Evolutionary conservation across 1,140 invertebrate species (phyloP).

Genomic region (Centruroides sculpturatus): DNA sequence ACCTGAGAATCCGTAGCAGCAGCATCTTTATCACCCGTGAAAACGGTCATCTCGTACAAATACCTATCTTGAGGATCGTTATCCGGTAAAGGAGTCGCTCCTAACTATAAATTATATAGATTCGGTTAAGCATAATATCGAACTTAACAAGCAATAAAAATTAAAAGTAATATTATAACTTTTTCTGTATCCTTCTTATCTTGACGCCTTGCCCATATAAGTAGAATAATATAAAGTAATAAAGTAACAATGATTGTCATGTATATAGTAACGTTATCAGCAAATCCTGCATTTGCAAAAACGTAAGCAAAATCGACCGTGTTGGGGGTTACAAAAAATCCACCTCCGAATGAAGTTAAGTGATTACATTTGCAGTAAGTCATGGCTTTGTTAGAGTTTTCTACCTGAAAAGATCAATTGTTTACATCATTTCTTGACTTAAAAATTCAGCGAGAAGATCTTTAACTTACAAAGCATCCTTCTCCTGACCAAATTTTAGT

Average conservation of each 20-base stretch:
- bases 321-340: slow-evolving; percentile 38
- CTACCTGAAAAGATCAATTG: slow-evolving; percentile 16
- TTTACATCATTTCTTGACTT: too few species aligned
- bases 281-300: slow-evolving; percentile 37
- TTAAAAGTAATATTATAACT: slow-evolving; percentile 17
- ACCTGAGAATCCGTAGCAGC: slow-evolving; percentile 34
- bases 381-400: slow-evolving; percentile 16
- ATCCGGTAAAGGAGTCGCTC: slow-evolving; percentile 33
- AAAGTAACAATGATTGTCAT: slow-evolving; percentile 35
- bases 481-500: slow-evolving; percentile 22
- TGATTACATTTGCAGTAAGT: slow-evolving; percentile 38
- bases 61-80: slow-evolving; percentile 31
- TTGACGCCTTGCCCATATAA: slow-evolving; percentile 34
- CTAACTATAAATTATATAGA: slow-evolving; percentile 26
- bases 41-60: slow-evolving; percentile 31
- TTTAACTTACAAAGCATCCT: slow-evolving; percentile 22
- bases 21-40: slow-evolving; percentile 31
- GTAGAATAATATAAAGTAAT: slow-evolving; percentile 29
- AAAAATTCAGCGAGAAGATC: background rate
- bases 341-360: slow-evolving; percentile 39
- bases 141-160: background rate
- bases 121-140: background rate
- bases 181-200: slow-evolving; percentile 35
- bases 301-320: slow-evolving; percentile 41
- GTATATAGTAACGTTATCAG: slow-evolving; percentile 40